Evolutionary conservation across 1,140 invertebrate species (phyloP).

Genomic region (Linepithema humile): DNA sequence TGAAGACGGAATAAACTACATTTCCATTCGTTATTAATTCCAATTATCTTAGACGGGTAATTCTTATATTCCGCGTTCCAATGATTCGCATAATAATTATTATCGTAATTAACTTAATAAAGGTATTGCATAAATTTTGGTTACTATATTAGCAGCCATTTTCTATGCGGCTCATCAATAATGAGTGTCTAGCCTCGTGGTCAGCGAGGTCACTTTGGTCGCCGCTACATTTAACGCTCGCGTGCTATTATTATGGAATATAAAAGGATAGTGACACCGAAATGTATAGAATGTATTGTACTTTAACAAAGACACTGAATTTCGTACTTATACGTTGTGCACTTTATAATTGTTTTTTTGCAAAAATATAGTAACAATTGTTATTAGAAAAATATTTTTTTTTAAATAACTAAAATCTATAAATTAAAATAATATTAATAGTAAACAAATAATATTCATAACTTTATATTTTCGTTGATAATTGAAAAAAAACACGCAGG

Average conservation of each 20-base stretch:
- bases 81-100: conserved; percentile 13
- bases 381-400: too few species aligned
- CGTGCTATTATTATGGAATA: conserved; percentile 9
- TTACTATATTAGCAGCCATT: conserved; percentile 11
- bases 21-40: conserved; percentile 26
- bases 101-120: conserved; percentile 7
- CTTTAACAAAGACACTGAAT: background rate
- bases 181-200: conserved; percentile 43
- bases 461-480: background rate
- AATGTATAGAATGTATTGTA: background rate
- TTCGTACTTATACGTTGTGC: background rate
- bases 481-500: background rate
- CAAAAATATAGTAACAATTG: too few species aligned
- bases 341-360: too few species aligned
- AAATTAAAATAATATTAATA: too few species aligned
- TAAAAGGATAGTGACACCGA: conserved; percentile 5
- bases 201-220: conserved; percentile 2
- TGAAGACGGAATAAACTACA: conserved; percentile 26
- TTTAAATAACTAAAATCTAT: too few species aligned
- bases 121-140: background rate
- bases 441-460: too few species aligned
- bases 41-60: conserved; percentile 6
- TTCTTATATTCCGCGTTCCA: background rate
- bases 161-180: conserved; percentile 10
- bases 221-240: conserved; percentile 32